These are phyloP conservation scores for Aphidius gifuensis DNA, from an alignment of 1,140 invertebrate species.

Conservation along the genomic window DNA sequence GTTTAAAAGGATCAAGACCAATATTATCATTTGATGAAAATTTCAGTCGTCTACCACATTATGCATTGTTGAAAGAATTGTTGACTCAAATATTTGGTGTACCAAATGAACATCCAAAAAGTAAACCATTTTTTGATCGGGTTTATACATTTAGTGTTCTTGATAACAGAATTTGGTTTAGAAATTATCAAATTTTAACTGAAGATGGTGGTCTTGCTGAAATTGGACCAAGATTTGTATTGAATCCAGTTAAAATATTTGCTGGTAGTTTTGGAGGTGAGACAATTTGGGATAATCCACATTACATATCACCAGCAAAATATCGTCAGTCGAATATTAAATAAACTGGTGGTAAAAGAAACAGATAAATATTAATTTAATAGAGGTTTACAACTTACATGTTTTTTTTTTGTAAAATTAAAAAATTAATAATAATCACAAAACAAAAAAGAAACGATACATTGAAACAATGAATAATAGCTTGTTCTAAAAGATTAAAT, in stretches of 20 bases:
- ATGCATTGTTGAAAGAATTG: conserved; percentile 83
- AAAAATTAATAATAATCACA: too few species aligned
- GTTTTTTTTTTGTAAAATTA: too few species aligned
- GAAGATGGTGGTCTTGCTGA: conserved; percentile 94
- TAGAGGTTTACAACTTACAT: too few species aligned
- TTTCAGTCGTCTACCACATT: conserved; percentile 77
- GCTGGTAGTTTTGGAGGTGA: conserved; percentile 90
- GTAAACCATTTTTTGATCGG: conserved; percentile 99
- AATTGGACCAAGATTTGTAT: conserved; percentile 93
- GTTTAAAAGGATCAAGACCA: conserved; percentile 90
- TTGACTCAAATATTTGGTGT: conserved; percentile 90
- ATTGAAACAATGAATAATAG: too few species aligned
- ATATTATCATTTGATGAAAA: conserved; percentile 91
- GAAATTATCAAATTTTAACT: conserved; percentile 97
- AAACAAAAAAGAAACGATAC: too few species aligned
- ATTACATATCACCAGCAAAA: conserved; percentile 88
- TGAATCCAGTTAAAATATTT: conserved; percentile 94
- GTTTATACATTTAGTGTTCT: conserved; percentile 90
- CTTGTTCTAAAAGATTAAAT: too few species aligned
- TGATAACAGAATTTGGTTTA: conserved; percentile 96
- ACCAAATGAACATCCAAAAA: conserved; percentile 95
- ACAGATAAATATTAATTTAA: too few species aligned
- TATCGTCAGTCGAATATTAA: conserved; percentile 57
- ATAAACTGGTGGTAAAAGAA: too few species aligned
- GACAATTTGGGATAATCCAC: conserved; percentile 90